Evolutionary conservation across 2,888 invertebrate species (phyloP).

Genomic region (Caradrina clavipalpis): DNA sequence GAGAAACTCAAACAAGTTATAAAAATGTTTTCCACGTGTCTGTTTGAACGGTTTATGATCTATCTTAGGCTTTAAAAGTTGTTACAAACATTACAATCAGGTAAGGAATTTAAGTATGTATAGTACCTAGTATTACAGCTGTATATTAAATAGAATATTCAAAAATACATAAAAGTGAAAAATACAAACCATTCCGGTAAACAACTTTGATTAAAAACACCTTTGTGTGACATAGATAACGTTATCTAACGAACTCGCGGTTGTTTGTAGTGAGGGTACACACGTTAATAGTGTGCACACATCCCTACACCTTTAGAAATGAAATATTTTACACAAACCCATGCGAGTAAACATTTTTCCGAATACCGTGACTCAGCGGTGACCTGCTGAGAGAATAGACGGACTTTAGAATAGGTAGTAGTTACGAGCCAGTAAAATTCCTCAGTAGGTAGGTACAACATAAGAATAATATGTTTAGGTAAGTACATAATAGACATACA

Average conservation of each 20-base stretch:
- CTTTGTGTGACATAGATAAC: conserved; percentile 60
- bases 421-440: conserved; percentile 64
- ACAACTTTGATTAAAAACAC: conserved; percentile 45
- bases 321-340: conserved; percentile 18
- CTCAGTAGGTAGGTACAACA: conserved; percentile 46
- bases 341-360: conserved; percentile 67
- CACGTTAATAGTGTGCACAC: conserved; percentile 19
- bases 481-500: conserved; percentile 43
- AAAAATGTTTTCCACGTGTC: conserved; percentile 53
- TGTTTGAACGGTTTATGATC: conserved; percentile 46
- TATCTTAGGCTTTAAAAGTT: conserved; percentile 5
- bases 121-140: neutral
- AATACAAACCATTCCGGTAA: conserved; percentile 4
- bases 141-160: conserved; percentile 2
- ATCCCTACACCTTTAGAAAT: conserved; percentile 10
- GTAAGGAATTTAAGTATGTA: neutral
- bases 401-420: neutral
- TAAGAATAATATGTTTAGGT: conserved; percentile 44
- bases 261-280: conserved; percentile 24
- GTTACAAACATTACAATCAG: conserved; percentile 9
- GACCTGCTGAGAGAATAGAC: conserved; percentile 1
- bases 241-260: conserved; percentile 54
- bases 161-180: neutral
- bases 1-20: conserved; percentile 68
- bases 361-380: conserved; percentile 65